Base-by-base conservation (phyloP, 2,888 invertebrate genomes). In the Heliconius erato region DNA sequence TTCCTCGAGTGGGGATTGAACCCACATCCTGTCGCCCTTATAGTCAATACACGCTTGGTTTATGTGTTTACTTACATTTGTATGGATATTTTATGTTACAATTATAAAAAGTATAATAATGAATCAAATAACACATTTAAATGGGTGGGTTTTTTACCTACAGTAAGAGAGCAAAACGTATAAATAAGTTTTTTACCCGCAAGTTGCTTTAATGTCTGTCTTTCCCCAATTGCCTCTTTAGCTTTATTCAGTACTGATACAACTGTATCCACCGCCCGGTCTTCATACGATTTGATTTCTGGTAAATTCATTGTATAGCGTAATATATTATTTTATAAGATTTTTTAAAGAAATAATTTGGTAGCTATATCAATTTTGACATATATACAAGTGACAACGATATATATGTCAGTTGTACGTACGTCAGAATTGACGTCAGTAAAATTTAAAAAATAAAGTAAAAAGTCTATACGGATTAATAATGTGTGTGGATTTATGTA, bases 261-360 rank as follows among this genome's bases (percentile, higher is more conserved):
- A 3, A 95, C 92, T 0, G 88, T 89, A 67, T 94, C 92, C 7
- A 94, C 89, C 0, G 95, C 95, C 68, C 88, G 87, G 7, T 94
- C 94, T 65, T 94, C 92, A 65, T 91, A 91, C 0, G 91, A 85
- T 3, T 86, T 88, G 9, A 94, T 88, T 83, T 91, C 88, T 5
- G 92, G 92, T 72, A 93, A 82, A 87, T 93, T 90, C 94, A 94
- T 93, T 40, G 2, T 87, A n/a, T n/a, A 54, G 23, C 54, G 7
- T 19, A 54, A 1, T 49, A 67, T 68, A 9, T 63, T 19, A 44
- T 65, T 49, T 78, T 23, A 19, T 40, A 40, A 44, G 40, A 44
- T 11, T 59, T 79, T 28, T 19, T 67, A 69, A 40, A 65, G 9
- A 19, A 28, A 67, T 28, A 28, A 16, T 14, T 28, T 16, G 3